Base-by-base conservation (phyloP, 2,797 vertebrate genomes). In the Aldrovandia affinis region DNA sequence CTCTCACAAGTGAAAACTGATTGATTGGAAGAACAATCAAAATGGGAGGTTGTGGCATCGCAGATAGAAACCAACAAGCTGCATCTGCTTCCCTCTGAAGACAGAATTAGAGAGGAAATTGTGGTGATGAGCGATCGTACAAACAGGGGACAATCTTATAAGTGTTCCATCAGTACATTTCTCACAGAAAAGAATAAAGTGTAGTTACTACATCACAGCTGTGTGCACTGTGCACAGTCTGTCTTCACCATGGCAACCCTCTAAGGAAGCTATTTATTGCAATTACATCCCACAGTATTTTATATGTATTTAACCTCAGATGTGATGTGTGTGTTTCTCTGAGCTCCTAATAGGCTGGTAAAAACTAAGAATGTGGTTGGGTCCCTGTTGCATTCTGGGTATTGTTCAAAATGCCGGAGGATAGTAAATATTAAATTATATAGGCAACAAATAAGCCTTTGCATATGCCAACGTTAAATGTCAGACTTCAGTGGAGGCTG, bases 221-320 rank as follows among this genome's bases (percentile, higher is more conserved):
- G 20, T 57, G 52, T 57, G 61, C 59, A 80, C 18, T 57, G 42
- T 57, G 61, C 59, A 80, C 18, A 39, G 42, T 55, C 61, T 57
- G 36, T n/a, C 28, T 80, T 84, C 61, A 36, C 83, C 83, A 80
- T 84, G 54, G 83, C 83, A 84, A 84, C 83, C 78, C 61, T 70
- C 77, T 80, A 36, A 57, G 25, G 36, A 47, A 52, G 78, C 61
- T 84, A 70, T 84, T 84, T 80, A 84, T 84, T 63, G 59, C 83
- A 80, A 54, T 44, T 39, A 80, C 59, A 68, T 84, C 59, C 25
- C 22, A 28, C 33, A 84, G 78, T 50, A 42, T 14, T 42, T 77
- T 77, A 39, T 77, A 1, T 70, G 39, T 68, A 2, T 73, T 22
- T 30, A 50, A 28, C n/a, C 61, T 82, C 61, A 50, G 12, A 81